Evolutionary conservation across 1,140 invertebrate species (phyloP).

Genomic region (Aplysia californica): DNA sequence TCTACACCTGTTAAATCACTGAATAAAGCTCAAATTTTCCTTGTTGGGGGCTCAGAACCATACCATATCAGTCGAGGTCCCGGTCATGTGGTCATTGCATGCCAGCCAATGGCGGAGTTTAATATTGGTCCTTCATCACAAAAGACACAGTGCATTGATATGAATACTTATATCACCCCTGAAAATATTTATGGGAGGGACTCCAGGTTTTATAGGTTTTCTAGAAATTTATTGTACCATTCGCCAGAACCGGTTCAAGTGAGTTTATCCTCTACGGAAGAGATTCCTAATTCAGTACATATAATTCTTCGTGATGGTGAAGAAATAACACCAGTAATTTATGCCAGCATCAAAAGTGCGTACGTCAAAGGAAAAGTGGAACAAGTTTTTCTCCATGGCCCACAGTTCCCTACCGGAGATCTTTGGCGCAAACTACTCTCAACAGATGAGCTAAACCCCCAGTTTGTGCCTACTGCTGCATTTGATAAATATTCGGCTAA

Average conservation of each 20-base stretch:
- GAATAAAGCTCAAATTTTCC: too few species aligned
- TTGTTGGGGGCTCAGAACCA: too few species aligned
- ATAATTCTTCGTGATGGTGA: slow-evolving; percentile 10
- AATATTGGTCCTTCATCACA: too few species aligned
- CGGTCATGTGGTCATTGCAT: too few species aligned
- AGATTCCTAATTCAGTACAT: slow-evolving; percentile 22
- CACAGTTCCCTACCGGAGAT: not conserved
- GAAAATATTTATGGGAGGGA: not conserved
- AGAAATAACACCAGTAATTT: slow-evolving; percentile 5
- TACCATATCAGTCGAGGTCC: too few species aligned
- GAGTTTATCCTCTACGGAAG: not conserved
- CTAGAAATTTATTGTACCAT: not conserved
- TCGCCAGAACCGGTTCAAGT: not conserved
- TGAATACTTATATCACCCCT: not conserved
- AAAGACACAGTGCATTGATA: too few species aligned
- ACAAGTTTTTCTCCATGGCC: slow-evolving; percentile 3
- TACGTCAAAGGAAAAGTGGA: slow-evolving; percentile 17
- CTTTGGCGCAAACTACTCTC: slow-evolving; percentile 1
- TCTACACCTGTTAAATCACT: too few species aligned
- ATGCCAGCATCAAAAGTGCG: slow-evolving; percentile 25
- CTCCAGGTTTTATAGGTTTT: slow-evolving; percentile 7
- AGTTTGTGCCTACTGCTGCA: not conserved
- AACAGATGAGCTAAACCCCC: not conserved
- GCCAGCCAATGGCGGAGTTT: too few species aligned
- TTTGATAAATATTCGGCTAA: not conserved